These are phyloP conservation scores for Emydoidea blandingii DNA, from an alignment of 2,797 vertebrate genomes.

Conservation along the genomic window DNA sequence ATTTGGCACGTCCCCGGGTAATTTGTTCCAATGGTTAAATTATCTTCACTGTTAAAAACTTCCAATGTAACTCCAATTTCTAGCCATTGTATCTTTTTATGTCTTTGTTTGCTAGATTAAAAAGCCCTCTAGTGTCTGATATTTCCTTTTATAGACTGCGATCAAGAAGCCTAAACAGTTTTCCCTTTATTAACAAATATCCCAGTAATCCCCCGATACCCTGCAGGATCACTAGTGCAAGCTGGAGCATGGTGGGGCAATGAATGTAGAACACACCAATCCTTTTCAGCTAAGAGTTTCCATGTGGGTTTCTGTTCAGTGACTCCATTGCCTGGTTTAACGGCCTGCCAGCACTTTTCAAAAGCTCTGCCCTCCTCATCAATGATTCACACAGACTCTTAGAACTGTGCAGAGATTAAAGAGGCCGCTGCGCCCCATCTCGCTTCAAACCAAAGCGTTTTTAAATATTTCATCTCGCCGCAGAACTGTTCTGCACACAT, in stretches of 20 bases:
- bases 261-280: neutral
- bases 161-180: neutral
- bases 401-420: conserved; percentile 70
- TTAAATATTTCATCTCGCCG: conserved; percentile 73
- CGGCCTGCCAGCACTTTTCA: conserved; percentile 70
- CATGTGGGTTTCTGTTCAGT: conserved; percentile 48
- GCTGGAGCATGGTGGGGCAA: neutral
- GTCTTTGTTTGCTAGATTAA: conserved; percentile 12
- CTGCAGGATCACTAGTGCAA: neutral
- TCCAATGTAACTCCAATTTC: neutral
- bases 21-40: neutral
- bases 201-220: neutral
- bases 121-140: neutral
- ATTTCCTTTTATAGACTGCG: neutral
- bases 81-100: neutral
- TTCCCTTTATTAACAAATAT: conserved; percentile 10
- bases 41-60: neutral
- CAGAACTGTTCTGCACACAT: conserved; percentile 58
- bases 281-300: conserved; percentile 40
- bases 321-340: conserved; percentile 67
- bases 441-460: conserved; percentile 55
- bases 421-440: conserved; percentile 57
- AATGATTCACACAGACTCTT: conserved; percentile 69
- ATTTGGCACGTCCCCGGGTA: neutral
- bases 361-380: conserved; percentile 67